Conservation (phyloP, 2,113 vertebrate species). For the Phrynocephalus versicolor region DNA sequence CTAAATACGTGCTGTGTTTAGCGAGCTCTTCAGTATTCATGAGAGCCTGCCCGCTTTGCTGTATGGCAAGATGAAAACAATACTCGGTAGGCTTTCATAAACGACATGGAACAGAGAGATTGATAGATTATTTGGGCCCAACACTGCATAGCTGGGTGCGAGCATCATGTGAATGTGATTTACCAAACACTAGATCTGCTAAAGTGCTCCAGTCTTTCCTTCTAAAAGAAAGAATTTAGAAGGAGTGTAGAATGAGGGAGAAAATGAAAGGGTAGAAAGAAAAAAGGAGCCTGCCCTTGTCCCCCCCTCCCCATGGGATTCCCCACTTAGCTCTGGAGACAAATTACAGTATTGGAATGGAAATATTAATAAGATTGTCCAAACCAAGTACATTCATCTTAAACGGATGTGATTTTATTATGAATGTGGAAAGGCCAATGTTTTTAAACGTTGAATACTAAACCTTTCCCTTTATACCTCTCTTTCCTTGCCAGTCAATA, state of each 20-base stretch:
- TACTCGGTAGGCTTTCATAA: slow-evolving; percentile 86
- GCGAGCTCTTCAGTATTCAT: slow-evolving; percentile 80
- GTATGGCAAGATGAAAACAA: slow-evolving; percentile 84
- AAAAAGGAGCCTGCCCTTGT: neutral
- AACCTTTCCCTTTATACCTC: slow-evolving; percentile 57
- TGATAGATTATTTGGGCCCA: slow-evolving; percentile 83
- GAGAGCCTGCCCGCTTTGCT: slow-evolving; percentile 77
- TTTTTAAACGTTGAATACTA: slow-evolving; percentile 53
- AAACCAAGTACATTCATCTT: slow-evolving; percentile 58
- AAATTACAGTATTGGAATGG: slow-evolving; percentile 48
- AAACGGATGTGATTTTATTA: slow-evolving; percentile 56
- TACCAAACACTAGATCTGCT: slow-evolving; percentile 66
- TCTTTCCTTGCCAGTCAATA: neutral
- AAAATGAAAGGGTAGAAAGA: neutral
- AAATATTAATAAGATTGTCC: slow-evolving; percentile 56
- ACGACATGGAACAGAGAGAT: slow-evolving; percentile 81
- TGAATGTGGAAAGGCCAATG: slow-evolving; percentile 57
- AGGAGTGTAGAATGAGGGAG: slow-evolving; percentile 2
- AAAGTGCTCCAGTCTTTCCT: slow-evolving; percentile 43
- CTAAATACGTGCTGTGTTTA: slow-evolving; percentile 78
- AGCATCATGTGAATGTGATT: slow-evolving; percentile 72
- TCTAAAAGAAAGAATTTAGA: slow-evolving; percentile 43
- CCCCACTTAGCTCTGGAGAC: slow-evolving; percentile 42
- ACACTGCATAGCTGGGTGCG: slow-evolving; percentile 78
- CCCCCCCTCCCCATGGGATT: slow-evolving; percentile 7